Conservation (phyloP, 2,113 vertebrate species). For the Accipiter cooperii region DNA sequence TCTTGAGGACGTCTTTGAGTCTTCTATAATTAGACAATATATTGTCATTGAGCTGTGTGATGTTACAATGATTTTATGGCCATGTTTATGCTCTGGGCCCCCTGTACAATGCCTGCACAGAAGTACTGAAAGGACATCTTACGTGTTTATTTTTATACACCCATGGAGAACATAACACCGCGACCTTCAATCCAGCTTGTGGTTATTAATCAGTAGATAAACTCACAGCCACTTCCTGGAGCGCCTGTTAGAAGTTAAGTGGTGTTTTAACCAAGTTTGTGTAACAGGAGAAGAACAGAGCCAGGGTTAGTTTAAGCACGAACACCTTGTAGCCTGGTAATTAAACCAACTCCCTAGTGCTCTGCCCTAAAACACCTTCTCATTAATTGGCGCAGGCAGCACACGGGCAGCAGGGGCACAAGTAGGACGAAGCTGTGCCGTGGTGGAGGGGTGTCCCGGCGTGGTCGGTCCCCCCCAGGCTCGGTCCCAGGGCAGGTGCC, state of each 20-base stretch:
- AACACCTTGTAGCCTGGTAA: constrained; percentile 79
- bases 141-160: neutral
- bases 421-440: constrained; percentile 77
- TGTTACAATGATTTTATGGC: neutral
- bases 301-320: constrained; percentile 56
- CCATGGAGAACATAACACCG: neutral
- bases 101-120: neutral
- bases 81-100: neutral
- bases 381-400: constrained; percentile 72
- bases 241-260: neutral
- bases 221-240: neutral
- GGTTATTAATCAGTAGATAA: neutral
- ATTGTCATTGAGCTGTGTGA: neutral
- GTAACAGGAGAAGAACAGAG: neutral
- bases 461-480: neutral
- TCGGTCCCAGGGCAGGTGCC: neutral
- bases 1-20: neutral
- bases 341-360: constrained; percentile 74
- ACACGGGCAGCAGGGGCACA: constrained; percentile 44
- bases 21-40: neutral
- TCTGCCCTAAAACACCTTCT: constrained; percentile 70
- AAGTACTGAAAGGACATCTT: neutral
- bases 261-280: neutral
- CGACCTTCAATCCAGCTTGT: neutral
- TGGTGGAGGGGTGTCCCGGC: constrained; percentile 58